These are phyloP conservation scores for Arrhamphus sclerolepis DNA, from an alignment of 2,797 vertebrate species.

Conservation along the genomic window DNA sequence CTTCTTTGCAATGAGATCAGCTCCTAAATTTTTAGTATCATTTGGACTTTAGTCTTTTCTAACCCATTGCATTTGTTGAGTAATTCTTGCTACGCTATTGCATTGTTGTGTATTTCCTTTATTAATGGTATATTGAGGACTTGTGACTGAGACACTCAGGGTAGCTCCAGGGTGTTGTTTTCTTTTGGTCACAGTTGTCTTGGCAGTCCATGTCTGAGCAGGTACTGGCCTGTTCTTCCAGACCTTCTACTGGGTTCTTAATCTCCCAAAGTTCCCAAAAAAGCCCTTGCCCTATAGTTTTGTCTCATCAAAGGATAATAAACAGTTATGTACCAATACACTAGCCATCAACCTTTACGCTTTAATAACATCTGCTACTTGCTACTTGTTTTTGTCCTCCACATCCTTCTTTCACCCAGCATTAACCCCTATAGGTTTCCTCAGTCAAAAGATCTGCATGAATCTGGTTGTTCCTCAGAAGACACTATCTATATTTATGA, in stretches of 20 bases:
- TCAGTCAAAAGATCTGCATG: constrained; percentile 74
- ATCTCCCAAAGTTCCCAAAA: constrained; percentile 32
- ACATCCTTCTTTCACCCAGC: constrained; percentile 38
- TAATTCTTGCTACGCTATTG: background rate
- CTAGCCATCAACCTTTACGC: constrained; percentile 1
- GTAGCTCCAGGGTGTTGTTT: constrained; percentile 23
- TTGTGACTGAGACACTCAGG: constrained; percentile 13
- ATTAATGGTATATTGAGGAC: constrained; percentile 19
- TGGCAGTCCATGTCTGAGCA: constrained; percentile 50
- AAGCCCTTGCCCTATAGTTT: constrained; percentile 15
- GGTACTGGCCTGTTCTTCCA: constrained; percentile 51
- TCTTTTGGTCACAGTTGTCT: constrained; percentile 35
- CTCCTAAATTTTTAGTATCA: too few species aligned
- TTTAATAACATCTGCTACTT: constrained; percentile 7
- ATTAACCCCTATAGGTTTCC: constrained; percentile 59
- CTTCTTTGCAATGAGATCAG: background rate
- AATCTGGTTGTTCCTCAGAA: constrained; percentile 80
- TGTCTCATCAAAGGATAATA: constrained; percentile 24
- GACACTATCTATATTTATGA: constrained; percentile 72
- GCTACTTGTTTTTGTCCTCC: constrained; percentile 28
- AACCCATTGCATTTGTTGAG: constrained; percentile 2
- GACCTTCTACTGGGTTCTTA: constrained; percentile 25
- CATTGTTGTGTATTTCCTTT: constrained; percentile 19
- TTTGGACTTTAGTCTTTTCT: background rate
- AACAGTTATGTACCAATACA: background rate